Base-by-base conservation (phyloP, 1,140 invertebrate species). In the Calycopis cecrops region DNA sequence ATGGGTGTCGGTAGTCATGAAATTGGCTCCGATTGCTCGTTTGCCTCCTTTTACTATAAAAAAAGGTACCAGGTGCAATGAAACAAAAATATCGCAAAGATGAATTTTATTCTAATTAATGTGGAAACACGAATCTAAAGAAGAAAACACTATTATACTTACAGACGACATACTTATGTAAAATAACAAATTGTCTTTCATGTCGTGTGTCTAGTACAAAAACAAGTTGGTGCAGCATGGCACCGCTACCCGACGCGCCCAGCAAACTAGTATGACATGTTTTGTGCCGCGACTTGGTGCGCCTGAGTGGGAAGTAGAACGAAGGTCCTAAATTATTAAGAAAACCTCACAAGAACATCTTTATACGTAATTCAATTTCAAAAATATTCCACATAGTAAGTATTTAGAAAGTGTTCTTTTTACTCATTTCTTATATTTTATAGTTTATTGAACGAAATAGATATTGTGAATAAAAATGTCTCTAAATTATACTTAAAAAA, bases 21-120 rank as follows among this genome's bases (percentile, higher is more conserved):
- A n/a, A n/a, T n/a, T n/a, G n/a, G n/a, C n/a, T n/a, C n/a, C n/a
- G n/a, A n/a, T n/a, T n/a, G n/a, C n/a, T n/a, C n/a, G n/a, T n/a
- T n/a, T 28, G 6, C 21, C 21, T 28, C 21, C 21, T 28, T 3
- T 28, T 3, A 28, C 21, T 3, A 28, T 6, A 6, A 6, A 2
- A 18, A 38, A 16, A 42, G 16, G 11, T 16, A n/a, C n/a, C n/a
- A n/a, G 35, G 1, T 14, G 35, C 65, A 80, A 80, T 76, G 69
- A 85, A 78, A 82, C 69, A 62, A 69, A 52, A 73, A 50, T 44
- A 48, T 64, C 60, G 79, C 79, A 84, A 86, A 82, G 79, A 86
- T 86, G 81, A 85, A 74, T 78, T 86, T 86, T 82, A 86, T 83
- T 86, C 83, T 86, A 86, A 85, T 83, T 82, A 86, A 83, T 74